Base-by-base conservation (phyloP, 1,140 invertebrate species). In the Drosophila arawakana region DNA sequence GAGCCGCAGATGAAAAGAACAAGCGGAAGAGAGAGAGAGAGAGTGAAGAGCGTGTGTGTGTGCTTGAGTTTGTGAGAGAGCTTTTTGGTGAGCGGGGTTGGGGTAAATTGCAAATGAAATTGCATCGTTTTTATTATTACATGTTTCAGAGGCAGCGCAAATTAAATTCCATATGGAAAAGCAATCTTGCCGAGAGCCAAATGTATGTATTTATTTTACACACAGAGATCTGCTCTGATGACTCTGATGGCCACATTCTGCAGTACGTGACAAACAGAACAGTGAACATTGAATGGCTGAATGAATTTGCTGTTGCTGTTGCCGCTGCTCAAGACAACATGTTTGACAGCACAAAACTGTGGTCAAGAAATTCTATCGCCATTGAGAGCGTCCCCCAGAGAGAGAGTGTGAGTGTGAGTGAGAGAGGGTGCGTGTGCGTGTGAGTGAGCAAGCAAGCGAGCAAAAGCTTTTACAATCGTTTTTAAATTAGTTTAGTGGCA, bases 401-500 rank as follows among this genome's bases (percentile, higher is more conserved):
- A 10, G 34, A 44, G 2, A 55, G n/a, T 8, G 9, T 30, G 46
- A 52, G 44, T 10, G 69, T 35, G 13, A 9, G 30, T 21, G 15
- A 39, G 60, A 41, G 35, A 34, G 49, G 18, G 61, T 3, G 35
- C 15, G 25, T 30, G 3, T 30, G 5, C 34, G 8, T 35, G 30
- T 37, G 34, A 30, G 34, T 18, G 49, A 10, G 41, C 6, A 35
- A n/a, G 50, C 25, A 37, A 58, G 13, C 49, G 21, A 49, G 60
- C 47, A 54, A 39, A 76, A 30, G 25, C 75, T 82, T 76, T 83
- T 78, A 73, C 83, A 90, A 91, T 91, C 90, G 88, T 72, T 91
- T 91, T 91, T 91, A 91, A 91, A 91, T 91, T 91, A 91, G 83
- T 91, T 91, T 91, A 91, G 86, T 91, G 81, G 90, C 90, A 88